Evolutionary conservation across 53 echinoderm and acorn worm genomes (phyloP), one percentile per base, ranked within the genome.

Genomic region (Mesocentrotus franciscanus): DNA sequence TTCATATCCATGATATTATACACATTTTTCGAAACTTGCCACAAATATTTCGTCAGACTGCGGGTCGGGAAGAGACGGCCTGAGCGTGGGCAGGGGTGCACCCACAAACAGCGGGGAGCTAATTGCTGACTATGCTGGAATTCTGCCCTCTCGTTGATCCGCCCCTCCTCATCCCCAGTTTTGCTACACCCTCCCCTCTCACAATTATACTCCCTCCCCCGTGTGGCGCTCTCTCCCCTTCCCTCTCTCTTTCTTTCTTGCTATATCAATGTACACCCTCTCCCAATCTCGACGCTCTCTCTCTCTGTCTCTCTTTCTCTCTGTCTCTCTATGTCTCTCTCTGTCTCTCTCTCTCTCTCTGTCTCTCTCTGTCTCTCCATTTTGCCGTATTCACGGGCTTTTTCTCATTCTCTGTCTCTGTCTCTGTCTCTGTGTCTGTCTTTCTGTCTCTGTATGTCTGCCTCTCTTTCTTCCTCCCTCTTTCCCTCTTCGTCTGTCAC

Each of bases 51-150:
- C 27, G 71, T 71, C 29, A 10, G 71, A 71, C 27, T 71, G 9
- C 71, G 26, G 10, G 71, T n/a, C 71, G 71, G 10, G 27, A 71
- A 71, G 34, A 79, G 36, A 79, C 17, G 79, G 34, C 34, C 39
- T 79, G 33, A 39, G 16, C 34, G 34, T 79, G 14, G 79, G 79
- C 36, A 71, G 79, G 79, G 79, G 79, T 79, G 79, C 79, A 39
- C 79, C 79, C 79, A 39, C 35, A 35, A 16, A 35, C 79, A 79
- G 79, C 79, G 39, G 79, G 79, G 17, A 79, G 79, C 17, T 79
- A 79, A 79, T 79, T 79, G 79, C 79, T 79, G 79, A 79, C 79
- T 35, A 35, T 79, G 79, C 79, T 79, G 79, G 79, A 79, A 79
- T 35, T 16, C 79, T 79, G 79, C 36, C 79, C 36, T 79, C 36